Evolutionary conservation across 2,888 invertebrate genomes (phyloP).

Genomic region (Cosmorhoe ocellata): DNA sequence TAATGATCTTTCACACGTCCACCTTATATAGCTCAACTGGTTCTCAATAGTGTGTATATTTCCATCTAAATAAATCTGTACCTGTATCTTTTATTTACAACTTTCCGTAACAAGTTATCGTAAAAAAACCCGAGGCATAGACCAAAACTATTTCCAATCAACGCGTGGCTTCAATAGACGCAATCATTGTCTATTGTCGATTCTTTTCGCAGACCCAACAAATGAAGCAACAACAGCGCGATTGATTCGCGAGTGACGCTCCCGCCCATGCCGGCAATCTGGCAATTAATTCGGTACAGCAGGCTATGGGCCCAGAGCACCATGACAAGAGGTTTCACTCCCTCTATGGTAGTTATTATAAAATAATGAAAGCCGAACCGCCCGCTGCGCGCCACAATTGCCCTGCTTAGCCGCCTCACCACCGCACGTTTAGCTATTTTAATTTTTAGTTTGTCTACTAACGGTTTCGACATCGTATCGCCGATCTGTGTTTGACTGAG

Average conservation of each 20-base stretch:
- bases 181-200: conserved; percentile 39
- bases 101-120: too few relatives aligned
- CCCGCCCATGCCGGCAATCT: conserved; percentile 65
- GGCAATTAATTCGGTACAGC: conserved; percentile 78
- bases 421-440: conserved; percentile 80
- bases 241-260: conserved; percentile 62
- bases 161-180: conserved; percentile 8
- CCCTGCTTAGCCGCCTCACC: conserved; percentile 76
- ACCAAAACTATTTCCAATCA: too few relatives aligned
- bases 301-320: conserved; percentile 59
- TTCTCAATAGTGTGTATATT: too few relatives aligned
- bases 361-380: conserved; percentile 79
- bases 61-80: too few relatives aligned
- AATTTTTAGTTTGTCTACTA: conserved; percentile 81
- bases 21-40: too few relatives aligned
- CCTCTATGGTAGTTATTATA: conserved; percentile 78
- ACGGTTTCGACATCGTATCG: conserved; percentile 74
- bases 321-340: conserved; percentile 73
- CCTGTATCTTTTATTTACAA: too few relatives aligned
- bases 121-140: too few relatives aligned
- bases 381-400: conserved; percentile 80
- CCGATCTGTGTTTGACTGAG: conserved; percentile 50
- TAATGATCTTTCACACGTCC: too few relatives aligned
- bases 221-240: conserved; percentile 34
- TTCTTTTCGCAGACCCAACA: conserved; percentile 49